Base-by-base conservation (phyloP, 2,888 invertebrate genomes). In the Andrena marginata region DNA sequence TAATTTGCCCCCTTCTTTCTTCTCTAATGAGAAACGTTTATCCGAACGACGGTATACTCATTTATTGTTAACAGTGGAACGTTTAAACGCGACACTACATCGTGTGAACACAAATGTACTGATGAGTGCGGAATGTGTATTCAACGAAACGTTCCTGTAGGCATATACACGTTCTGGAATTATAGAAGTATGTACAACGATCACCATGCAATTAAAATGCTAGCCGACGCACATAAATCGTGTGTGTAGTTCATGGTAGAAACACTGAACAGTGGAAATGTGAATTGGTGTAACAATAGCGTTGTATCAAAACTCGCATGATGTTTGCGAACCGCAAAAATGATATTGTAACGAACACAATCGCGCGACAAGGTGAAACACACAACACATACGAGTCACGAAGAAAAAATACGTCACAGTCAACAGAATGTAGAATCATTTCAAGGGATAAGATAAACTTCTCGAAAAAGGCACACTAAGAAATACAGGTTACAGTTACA, bases 161-260 rank as follows among this genome's bases (percentile, higher is more conserved):
- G 62, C 60, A 62, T 68, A 75, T 87, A 80, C 79, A 82, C 74
- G 76, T 64, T 42, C 56, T 13, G 10, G 42, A 77, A 82, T 74
- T 77, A 76, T 64, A 70, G 71, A 80, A 82, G 59, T 59, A n/a
- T 42, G 13, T 16, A 42, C 68, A 62, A 70, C 72, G 82, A 80
- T 79, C 75, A 64, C 31, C 63, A 67, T 59, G 82, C 82, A 80
- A 85, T 88, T 85, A 82, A 80, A 86, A 86, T 77, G 74, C 77
- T 71, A 76, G 82, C 23, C 26, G 67, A 69, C 80, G 77, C 33
- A 48, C 42, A 31, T 69, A 76, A 77, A 77, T 82, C 71, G 59
- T 60, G 35, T 56, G 69, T 42, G 56, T 42, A 59, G 33, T 77
- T 79, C 48, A 26, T 68, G 13, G 71, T 51, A 70, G 77, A 71